A percentile compares a stretch with the other conserved stretches of the same genome.
Conservation (phyloP, 2,113 vertebrate species). For the Eretmochelys imbricata region DNA sequence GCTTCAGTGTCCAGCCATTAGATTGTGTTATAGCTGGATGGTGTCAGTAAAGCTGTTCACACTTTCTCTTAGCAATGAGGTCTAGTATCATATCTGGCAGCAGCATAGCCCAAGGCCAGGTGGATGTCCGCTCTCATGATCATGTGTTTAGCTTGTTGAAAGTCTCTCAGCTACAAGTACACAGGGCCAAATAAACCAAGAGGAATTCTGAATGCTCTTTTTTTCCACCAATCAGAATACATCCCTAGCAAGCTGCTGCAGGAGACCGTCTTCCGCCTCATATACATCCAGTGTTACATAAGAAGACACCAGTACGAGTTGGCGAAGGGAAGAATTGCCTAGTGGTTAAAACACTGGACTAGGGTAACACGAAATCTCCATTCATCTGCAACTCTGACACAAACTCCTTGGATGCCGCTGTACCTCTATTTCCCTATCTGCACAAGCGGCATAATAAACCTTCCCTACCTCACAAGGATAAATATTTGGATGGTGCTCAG, state of each 20-base stretch:
- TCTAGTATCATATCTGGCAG: neutral
- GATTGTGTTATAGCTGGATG: neutral
- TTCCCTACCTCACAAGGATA: neutral
- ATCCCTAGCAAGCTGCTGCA: neutral
- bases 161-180: neutral
- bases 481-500: accelerated
- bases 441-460: neutral
- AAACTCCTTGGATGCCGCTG: neutral
- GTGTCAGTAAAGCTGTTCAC: neutral
- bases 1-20: neutral
- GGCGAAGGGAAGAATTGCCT: neutral
- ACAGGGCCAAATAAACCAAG: neutral
- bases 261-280: neutral
- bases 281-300: neutral
- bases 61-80: neutral
- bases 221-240: neutral
- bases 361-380: neutral
- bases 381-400: accelerated
- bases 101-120: neutral
- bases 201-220: neutral
- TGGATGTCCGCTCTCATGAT: neutral
- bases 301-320: neutral
- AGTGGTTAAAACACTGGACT: neutral
- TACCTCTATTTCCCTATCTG: neutral
- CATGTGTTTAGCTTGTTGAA: neutral